Conservation (phyloP, 2,113 vertebrate species). For the Lepus americanus region DNA sequence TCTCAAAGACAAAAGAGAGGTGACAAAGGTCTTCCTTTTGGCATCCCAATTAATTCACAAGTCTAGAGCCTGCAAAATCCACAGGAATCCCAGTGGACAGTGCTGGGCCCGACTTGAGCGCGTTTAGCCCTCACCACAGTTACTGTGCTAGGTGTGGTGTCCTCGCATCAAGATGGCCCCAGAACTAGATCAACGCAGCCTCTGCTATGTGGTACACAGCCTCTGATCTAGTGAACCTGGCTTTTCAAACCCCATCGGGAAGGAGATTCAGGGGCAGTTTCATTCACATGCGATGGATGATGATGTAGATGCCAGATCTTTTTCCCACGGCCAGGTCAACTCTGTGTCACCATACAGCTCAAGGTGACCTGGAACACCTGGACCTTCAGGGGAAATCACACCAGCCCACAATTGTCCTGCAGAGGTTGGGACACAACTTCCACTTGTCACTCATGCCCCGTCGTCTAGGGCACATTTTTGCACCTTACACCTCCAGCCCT, state of each 20-base stretch:
- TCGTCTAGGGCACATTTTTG: background rate
- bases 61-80: background rate
- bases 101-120: background rate
- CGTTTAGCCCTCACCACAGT: background rate
- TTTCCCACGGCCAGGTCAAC: background rate
- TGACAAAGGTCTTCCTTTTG: rapidly evolving
- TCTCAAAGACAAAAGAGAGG: background rate
- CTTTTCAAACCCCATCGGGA: background rate
- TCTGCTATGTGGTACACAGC: background rate
- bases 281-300: background rate
- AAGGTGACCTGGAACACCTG: background rate
- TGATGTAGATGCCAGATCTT: background rate
- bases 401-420: background rate
- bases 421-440: background rate
- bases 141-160: background rate
- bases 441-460: background rate
- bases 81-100: background rate
- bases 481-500: background rate
- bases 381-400: background rate
- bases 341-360: background rate
- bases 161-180: background rate
- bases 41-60: background rate
- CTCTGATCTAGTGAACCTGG: background rate
- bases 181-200: background rate
- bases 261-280: background rate